Base-by-base conservation (phyloP, 2,888 invertebrate species). In the Leptogaster cylindrica region DNA sequence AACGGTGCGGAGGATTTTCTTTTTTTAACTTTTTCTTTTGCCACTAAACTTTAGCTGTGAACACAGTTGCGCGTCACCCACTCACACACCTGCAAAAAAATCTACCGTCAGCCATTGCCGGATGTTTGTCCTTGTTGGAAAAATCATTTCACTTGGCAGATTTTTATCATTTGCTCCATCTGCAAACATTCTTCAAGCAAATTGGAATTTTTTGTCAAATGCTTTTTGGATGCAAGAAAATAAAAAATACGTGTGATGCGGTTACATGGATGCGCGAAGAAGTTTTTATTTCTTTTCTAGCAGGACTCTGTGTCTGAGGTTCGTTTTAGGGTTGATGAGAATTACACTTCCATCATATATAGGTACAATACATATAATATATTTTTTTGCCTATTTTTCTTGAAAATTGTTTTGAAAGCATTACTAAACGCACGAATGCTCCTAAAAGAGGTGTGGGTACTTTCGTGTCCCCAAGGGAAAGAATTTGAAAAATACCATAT, bases 171-270 rank as follows among this genome's bases (percentile, higher is more conserved):
- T 52, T 55, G 64, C 63, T 44, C 46, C 68, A 51, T 68, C 52
- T 31, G 68, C 64, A 68, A 68, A 68, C 64, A 64, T 68, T 68
- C 68, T 68, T 68, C 64, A 68, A 68, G 64, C 64, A 68, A 68
- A 68, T 68, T 68, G 68, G 64, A 68, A 46, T 68, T 68, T 68
- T n/a, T n/a, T n/a, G n/a, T n/a, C n/a, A n/a, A n/a, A n/a, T n/a
- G n/a, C n/a, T n/a, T n/a, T n/a, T n/a, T n/a, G n/a, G n/a, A n/a
- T n/a, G n/a, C n/a, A n/a, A n/a, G n/a, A n/a, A n/a, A n/a, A n/a
- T n/a, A n/a, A n/a, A n/a, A n/a, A n/a, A n/a, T n/a, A n/a, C n/a
- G n/a, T n/a, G n/a, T n/a, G n/a, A n/a, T n/a, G n/a, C n/a, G n/a
- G n/a, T n/a, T n/a, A n/a, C n/a, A n/a, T n/a, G n/a, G n/a, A n/a